Conservation (phyloP, 2,797 vertebrate species). For the Erpetoichthys calabaricus region DNA sequence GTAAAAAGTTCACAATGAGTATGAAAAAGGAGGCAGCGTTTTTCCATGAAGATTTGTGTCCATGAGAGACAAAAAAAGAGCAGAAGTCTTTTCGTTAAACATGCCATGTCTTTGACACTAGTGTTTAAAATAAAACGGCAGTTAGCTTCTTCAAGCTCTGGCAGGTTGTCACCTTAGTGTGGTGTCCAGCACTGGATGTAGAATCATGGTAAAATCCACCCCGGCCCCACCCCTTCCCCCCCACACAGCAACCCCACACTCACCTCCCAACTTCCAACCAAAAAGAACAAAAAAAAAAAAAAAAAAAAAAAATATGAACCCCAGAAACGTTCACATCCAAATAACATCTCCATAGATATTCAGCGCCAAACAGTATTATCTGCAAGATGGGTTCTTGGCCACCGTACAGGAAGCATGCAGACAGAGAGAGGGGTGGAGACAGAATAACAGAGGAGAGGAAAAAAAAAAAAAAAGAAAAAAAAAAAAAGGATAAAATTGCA, state of each 20-base stretch:
- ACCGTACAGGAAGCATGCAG: slow-evolving; percentile 59
- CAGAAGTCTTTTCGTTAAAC: neutral
- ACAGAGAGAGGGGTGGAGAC: slow-evolving; percentile 37
- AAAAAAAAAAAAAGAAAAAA: slow-evolving; percentile 43
- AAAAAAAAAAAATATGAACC: slow-evolving; percentile 2
- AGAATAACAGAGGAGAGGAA: slow-evolving; percentile 49
- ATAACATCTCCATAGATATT: slow-evolving; percentile 49
- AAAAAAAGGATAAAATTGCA: slow-evolving; percentile 35
- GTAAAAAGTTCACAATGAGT: slow-evolving; percentile 31
- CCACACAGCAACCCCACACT: no score
- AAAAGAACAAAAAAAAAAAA: neutral
- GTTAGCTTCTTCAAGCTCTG: slow-evolving; percentile 35
- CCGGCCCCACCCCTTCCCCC: no score
- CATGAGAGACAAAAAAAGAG: slow-evolving; percentile 16
- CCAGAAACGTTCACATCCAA: slow-evolving; percentile 37
- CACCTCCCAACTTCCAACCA: no score
- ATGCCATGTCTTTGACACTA: slow-evolving; percentile 11
- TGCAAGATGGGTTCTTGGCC: slow-evolving; percentile 38
- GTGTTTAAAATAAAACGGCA: slow-evolving; percentile 43
- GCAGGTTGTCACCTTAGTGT: slow-evolving; percentile 35
- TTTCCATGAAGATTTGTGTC: slow-evolving; percentile 30
- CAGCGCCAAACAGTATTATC: slow-evolving; percentile 34
- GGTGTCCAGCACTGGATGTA: slow-evolving; percentile 36
- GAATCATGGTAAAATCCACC: slow-evolving; percentile 28
- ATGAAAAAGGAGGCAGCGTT: slow-evolving; percentile 35